phyloP scores from a whole-genome alignment of 2,797 vertebrate species.

The Liparis tanakae region DNA sequence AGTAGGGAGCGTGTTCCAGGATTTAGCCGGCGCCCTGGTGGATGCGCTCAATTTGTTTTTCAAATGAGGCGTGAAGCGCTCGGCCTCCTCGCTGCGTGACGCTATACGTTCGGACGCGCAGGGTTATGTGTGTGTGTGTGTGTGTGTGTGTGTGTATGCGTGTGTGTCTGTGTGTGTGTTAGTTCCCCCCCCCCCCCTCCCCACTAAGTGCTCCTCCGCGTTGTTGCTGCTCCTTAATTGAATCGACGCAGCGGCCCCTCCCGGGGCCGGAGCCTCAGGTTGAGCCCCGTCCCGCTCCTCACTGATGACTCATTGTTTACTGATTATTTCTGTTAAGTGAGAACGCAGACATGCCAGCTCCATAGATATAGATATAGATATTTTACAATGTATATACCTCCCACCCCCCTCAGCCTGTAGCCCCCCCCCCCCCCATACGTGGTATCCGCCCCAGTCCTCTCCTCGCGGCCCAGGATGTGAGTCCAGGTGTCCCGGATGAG shows the following conservation, averaged over 20 bases:
- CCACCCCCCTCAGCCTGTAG: conserved; percentile 41
- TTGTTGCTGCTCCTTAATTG: conserved; percentile 68
- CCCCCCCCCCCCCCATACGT: conserved; percentile 57
- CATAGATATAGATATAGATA: not conserved
- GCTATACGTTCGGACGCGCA: conserved; percentile 65
- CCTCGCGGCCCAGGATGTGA: conserved; percentile 73
- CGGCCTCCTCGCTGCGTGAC: conserved; percentile 57
- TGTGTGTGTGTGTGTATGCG: conserved; percentile 62
- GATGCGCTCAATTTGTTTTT: conserved; percentile 84
- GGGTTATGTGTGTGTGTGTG: conserved; percentile 54
- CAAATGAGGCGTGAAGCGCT: conserved; percentile 82
- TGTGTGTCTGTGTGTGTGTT: no score
- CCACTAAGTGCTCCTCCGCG: conserved; percentile 75
- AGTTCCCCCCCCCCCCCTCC: no score
- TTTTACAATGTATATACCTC: no score
- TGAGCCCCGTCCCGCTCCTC: conserved; percentile 35
- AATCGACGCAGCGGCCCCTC: conserved; percentile 73
- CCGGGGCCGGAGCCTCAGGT: conserved; percentile 56
- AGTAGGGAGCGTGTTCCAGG: conserved; percentile 68
- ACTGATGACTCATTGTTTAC: conserved; percentile 73
- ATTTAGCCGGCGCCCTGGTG: conserved; percentile 74
- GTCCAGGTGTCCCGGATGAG: conserved; percentile 83
- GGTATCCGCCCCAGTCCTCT: conserved; percentile 41
- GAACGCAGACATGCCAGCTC: conserved; percentile 65
- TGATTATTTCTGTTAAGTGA: conserved; percentile 68